Percentiles rank a stretch among this genome's conserved stretches.
Conservation (phyloP, 2,797 vertebrate species). For the Australoheros facetus region DNA sequence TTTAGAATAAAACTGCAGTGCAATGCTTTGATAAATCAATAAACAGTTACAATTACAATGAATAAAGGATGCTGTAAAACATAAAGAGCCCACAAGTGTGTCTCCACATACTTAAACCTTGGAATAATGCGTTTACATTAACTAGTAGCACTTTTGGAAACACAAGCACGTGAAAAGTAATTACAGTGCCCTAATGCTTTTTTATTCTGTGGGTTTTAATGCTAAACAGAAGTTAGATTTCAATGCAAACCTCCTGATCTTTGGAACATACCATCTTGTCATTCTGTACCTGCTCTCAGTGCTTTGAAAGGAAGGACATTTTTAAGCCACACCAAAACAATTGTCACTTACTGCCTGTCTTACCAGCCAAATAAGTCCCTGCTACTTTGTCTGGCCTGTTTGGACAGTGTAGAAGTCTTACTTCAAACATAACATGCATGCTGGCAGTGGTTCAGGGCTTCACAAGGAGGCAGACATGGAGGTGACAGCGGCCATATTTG, state of each 20-base stretch:
- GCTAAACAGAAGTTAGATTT: neutral
- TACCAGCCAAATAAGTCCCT: neutral
- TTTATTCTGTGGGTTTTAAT: too few species aligned
- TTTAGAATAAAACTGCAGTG: too few species aligned
- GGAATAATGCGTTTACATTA: too few species aligned
- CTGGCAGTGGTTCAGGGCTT: neutral
- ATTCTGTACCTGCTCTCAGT: rapidly evolving
- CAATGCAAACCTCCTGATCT: neutral
- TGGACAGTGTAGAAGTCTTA: neutral
- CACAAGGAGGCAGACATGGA: neutral
- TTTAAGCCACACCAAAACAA: neutral
- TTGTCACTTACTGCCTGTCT: neutral
- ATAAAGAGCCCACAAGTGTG: too few species aligned
- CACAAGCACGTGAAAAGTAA: neutral
- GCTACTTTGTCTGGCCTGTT: too few species aligned
- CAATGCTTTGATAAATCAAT: too few species aligned
- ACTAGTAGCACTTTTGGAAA: too few species aligned
- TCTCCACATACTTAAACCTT: too few species aligned
- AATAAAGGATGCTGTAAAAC: too few species aligned
- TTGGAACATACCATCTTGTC: neutral
- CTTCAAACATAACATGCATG: neutral
- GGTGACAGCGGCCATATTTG: too few species aligned
- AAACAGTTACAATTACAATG: too few species aligned
- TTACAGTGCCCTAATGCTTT: neutral
- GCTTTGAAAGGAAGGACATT: neutral